Percentiles rank a stretch among this genome's conserved stretches.
These are phyloP conservation scores for Cyclopterus lumpus DNA, from an alignment of 2,797 vertebrate species.

Conservation along the genomic window DNA sequence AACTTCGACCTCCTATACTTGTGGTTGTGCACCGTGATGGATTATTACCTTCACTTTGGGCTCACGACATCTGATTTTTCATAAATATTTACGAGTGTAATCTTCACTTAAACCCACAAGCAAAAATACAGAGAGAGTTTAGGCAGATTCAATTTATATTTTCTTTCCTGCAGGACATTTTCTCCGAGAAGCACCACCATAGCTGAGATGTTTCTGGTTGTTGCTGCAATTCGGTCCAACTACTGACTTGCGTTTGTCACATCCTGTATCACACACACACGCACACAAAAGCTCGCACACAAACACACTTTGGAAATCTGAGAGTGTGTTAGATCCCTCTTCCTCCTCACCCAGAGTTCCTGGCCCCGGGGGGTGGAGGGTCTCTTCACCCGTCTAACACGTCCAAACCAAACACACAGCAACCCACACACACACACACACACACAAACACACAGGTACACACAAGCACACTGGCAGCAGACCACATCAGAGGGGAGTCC, in stretches of 20 bases:
- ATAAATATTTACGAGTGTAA: no score
- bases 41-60: neutral
- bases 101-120: neutral
- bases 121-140: constrained; percentile 27
- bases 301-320: constrained; percentile 65
- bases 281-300: constrained; percentile 28
- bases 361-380: constrained; percentile 72
- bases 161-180: constrained; percentile 39
- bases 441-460: constrained; percentile 39
- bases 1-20: neutral
- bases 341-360: constrained; percentile 79
- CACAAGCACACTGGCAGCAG: constrained; percentile 69
- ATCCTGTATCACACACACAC: constrained; percentile 51
- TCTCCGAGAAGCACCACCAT: constrained; percentile 24
- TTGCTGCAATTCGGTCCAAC: constrained; percentile 26
- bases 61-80: no score
- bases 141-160: constrained; percentile 29
- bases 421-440: constrained; percentile 40
- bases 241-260: constrained; percentile 52
- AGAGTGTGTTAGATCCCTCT: constrained; percentile 76
- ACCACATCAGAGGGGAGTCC: constrained; percentile 82
- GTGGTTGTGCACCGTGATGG: no score
- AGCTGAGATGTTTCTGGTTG: constrained; percentile 40
- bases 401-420: constrained; percentile 80
- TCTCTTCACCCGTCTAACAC: constrained; percentile 73